Conservation (phyloP, 1,140 invertebrate genomes). For the Camponotus vicinus region DNA sequence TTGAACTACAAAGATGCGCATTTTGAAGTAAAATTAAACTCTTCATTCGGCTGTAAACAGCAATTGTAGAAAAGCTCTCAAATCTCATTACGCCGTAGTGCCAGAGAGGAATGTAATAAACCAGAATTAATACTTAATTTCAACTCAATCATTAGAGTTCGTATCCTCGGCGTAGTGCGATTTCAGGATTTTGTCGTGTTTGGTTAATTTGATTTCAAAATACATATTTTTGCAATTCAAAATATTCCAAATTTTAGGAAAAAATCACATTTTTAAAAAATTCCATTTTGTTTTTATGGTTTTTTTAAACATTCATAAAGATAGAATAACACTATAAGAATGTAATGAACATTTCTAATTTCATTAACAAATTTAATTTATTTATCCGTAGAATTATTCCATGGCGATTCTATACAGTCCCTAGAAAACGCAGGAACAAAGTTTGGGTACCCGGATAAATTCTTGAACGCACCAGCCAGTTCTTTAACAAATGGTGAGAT, state of each 20-base stretch:
- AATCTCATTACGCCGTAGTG: background rate
- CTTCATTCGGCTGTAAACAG: background rate
- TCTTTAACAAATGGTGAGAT: background rate
- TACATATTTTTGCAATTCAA: background rate
- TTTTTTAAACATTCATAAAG: background rate
- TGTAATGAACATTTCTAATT: background rate
- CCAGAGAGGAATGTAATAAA: background rate
- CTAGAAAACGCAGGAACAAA: background rate
- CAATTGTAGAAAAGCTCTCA: background rate
- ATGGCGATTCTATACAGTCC: background rate
- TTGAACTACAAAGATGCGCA: background rate
- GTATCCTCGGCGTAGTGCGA: background rate
- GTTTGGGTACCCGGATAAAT: background rate
- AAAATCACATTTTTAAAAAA: background rate
- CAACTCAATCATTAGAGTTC: background rate
- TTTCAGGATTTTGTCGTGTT: background rate
- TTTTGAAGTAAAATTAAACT: background rate
- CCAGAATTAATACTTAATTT: background rate
- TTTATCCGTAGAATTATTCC: background rate
- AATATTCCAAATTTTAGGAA: background rate
- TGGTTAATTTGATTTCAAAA: background rate
- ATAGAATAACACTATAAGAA: background rate
- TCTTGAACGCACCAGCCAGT: background rate
- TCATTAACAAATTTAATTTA: background rate
- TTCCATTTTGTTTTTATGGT: background rate